Percentiles rank a stretch among this genome's conserved stretches.
These are phyloP conservation scores for Callospermophilus lateralis DNA, from an alignment of 2,113 vertebrate species.

Conservation along the genomic window DNA sequence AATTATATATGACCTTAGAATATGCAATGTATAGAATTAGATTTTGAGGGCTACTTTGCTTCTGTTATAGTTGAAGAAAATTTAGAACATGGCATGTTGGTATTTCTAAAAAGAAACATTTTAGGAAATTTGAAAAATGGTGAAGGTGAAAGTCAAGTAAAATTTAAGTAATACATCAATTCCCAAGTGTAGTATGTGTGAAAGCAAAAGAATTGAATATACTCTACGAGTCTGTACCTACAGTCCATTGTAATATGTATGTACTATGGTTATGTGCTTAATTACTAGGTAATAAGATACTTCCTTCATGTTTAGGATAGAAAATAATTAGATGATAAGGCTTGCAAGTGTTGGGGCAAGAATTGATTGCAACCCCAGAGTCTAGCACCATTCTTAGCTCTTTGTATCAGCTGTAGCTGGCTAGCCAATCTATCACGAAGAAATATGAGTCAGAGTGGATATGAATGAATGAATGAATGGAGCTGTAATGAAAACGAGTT, in stretches of 20 bases:
- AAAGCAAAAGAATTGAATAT: neutral
- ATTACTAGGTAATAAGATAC: neutral
- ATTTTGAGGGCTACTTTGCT: neutral
- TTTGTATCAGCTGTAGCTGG: neutral
- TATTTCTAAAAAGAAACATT: neutral
- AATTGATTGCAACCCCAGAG: neutral
- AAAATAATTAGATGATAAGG: neutral
- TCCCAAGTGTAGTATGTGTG: neutral
- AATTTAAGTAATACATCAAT: neutral
- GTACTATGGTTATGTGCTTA: neutral
- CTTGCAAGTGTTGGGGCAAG: neutral
- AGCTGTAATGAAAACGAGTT: neutral
- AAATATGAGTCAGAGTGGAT: neutral
- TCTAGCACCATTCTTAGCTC: neutral
- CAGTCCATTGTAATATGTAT: neutral
- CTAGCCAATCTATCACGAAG: neutral
- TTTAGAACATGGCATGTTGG: neutral
- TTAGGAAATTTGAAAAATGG: constrained; percentile 3
- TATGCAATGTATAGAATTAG: neutral
- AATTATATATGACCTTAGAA: neutral
- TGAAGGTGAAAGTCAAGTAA: constrained; percentile 34
- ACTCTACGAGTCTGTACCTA: neutral
- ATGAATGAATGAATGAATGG: neutral
- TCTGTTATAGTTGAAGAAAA: constrained; percentile 17
- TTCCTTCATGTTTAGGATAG: neutral